A percentile compares a stretch with the other conserved stretches of the same genome.
These are phyloP conservation scores for Puntigrus tetrazona DNA, from an alignment of 2,113 vertebrate species.

Conservation along the genomic window DNA sequence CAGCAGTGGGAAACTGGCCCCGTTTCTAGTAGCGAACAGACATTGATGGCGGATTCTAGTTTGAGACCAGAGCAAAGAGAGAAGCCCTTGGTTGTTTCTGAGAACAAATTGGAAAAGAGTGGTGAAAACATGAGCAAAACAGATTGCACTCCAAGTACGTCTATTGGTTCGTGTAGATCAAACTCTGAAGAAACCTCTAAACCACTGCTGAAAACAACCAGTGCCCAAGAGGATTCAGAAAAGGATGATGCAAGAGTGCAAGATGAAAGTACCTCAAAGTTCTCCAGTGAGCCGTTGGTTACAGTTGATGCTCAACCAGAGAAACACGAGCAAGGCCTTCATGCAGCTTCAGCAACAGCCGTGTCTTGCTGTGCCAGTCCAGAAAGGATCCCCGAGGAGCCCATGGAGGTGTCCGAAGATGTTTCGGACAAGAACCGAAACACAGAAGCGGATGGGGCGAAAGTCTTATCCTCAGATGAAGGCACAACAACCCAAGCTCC, in stretches of 20 bases:
- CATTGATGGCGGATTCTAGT: constrained; percentile 42
- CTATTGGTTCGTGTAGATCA: constrained; percentile 57
- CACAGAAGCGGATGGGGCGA: constrained; percentile 63
- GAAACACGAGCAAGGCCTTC: constrained; percentile 58
- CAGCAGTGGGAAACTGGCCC: constrained; percentile 52
- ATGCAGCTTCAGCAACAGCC: not conserved
- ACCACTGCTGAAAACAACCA: constrained; percentile 10
- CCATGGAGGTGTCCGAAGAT: constrained; percentile 45
- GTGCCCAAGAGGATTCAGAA: constrained; percentile 61
- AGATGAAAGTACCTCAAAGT: constrained; percentile 47
- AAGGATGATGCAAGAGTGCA: constrained; percentile 40
- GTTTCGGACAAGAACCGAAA: constrained; percentile 45
- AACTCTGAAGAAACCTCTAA: constrained; percentile 57
- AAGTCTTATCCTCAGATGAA: constrained; percentile 62
- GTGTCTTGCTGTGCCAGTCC: constrained; percentile 39
- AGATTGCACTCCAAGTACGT: constrained; percentile 61
- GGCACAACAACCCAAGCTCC: constrained; percentile 24
- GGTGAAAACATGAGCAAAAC: constrained; percentile 30
- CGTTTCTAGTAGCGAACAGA: constrained; percentile 43
- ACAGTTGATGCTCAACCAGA: constrained; percentile 63
- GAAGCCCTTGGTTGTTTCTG: constrained; percentile 34
- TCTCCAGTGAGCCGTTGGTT: constrained; percentile 65
- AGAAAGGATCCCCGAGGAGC: constrained; percentile 62
- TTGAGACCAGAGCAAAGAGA: constrained; percentile 56
- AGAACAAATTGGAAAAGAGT: constrained; percentile 48